Conservation (phyloP, 2,888 invertebrate genomes). For the Theretra japonica region DNA sequence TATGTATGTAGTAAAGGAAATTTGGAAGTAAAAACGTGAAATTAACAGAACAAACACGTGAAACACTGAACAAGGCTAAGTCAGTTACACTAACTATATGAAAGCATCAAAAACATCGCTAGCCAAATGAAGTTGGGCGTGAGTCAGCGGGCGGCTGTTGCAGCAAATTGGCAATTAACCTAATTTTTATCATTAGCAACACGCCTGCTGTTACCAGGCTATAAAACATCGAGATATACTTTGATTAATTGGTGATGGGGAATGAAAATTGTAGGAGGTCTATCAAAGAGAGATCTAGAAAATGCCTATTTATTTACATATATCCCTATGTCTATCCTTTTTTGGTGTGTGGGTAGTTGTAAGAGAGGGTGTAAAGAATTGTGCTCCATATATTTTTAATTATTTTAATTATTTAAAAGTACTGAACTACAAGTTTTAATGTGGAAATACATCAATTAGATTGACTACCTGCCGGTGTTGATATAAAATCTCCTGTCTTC, state of each 20-base stretch:
- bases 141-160: slow-evolving; percentile 34
- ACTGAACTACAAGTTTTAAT: no score
- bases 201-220: slow-evolving; percentile 12
- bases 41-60: no score
- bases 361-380: no score
- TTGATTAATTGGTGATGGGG: not conserved
- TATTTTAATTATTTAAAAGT: no score
- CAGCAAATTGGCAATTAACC: slow-evolving; percentile 63
- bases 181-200: slow-evolving; percentile 55
- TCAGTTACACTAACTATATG: not conserved
- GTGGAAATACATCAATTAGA: no score
- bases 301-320: not conserved
- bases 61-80: not conserved
- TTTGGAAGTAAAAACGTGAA: no score
- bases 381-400: no score
- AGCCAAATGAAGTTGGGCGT: slow-evolving; percentile 26
- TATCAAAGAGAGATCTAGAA: not conserved
- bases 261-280: not conserved
- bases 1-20: no score
- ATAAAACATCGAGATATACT: slow-evolving; percentile 6
- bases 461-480: no score
- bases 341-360: no score
- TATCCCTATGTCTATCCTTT: not conserved
- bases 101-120: slow-evolving; percentile 11
- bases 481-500: no score